Percentiles rank a stretch among this genome's conserved stretches.
These are phyloP conservation scores for Melitaea cinxia DNA, from an alignment of 1,140 invertebrate species.

Conservation along the genomic window DNA sequence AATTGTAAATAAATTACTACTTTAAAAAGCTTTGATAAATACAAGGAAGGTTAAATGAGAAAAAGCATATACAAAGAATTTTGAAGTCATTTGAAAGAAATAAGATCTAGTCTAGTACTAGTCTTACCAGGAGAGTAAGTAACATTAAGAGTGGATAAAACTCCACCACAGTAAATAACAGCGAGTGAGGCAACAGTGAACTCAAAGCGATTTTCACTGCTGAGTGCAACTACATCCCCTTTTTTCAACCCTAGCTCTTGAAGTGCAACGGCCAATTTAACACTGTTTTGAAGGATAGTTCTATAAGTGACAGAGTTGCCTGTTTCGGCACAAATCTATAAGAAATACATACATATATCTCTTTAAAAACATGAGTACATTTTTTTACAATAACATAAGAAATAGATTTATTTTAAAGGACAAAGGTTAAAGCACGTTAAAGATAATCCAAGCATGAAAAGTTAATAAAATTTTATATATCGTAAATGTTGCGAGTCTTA, in stretches of 20 bases:
- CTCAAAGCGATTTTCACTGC: conserved; percentile 82
- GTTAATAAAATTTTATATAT: not conserved
- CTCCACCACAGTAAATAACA: conserved; percentile 73
- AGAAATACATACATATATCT: conserved; percentile 10
- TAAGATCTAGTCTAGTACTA: too few species aligned
- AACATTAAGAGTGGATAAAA: conserved; percentile 80
- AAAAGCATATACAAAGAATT: too few species aligned
- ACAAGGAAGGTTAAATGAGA: too few species aligned
- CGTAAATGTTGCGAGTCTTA: conserved; percentile 41
- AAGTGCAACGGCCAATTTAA: conserved; percentile 72
- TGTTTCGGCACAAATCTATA: conserved; percentile 78
- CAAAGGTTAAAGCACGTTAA: too few species aligned
- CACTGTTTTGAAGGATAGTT: conserved; percentile 75
- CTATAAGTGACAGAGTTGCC: conserved; percentile 67
- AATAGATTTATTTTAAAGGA: too few species aligned
- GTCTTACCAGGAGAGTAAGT: conserved; percentile 79
- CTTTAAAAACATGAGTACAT: not conserved
- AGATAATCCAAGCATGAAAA: not conserved
- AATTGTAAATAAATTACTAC: too few species aligned
- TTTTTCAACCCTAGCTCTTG: conserved; percentile 69
- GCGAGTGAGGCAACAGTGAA: conserved; percentile 75
- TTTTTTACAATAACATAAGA: too few species aligned
- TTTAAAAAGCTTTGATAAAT: too few species aligned
- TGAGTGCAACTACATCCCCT: conserved; percentile 79
- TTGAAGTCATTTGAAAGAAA: too few species aligned